Conservation (phyloP, 2,888 invertebrate genomes). For the Erannis defoliaria region DNA sequence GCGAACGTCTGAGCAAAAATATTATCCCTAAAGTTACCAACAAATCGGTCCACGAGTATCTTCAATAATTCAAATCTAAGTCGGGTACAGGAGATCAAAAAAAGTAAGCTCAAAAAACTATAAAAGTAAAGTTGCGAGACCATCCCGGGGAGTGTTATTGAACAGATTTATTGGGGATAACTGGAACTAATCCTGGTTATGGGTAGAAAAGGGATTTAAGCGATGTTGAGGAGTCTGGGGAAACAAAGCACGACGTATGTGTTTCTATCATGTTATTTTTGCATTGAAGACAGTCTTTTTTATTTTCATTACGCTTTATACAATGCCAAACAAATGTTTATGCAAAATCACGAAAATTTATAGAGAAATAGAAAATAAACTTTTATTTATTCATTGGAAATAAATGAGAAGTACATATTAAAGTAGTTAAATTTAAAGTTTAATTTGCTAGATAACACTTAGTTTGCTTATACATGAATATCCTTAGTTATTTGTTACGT, state of each 20-base stretch:
- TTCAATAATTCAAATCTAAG: conserved; percentile 48
- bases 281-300: not conserved
- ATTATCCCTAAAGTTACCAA: conserved; percentile 28
- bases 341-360: too few relatives aligned
- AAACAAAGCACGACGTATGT: not conserved
- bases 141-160: conserved; percentile 45
- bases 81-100: conserved; percentile 45
- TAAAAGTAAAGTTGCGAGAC: conserved; percentile 54
- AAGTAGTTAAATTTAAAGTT: too few relatives aligned
- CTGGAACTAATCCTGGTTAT: conserved; percentile 49
- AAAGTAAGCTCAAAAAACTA: conserved; percentile 55
- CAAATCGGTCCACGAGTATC: conserved; percentile 36
- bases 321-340: too few relatives aligned
- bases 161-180: conserved; percentile 54
- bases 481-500: too few relatives aligned
- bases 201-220: conserved; percentile 46
- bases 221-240: conserved; percentile 18
- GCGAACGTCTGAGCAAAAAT: conserved; percentile 27
- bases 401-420: too few relatives aligned
- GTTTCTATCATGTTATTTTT: not conserved
- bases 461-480: too few relatives aligned
- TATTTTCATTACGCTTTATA: not conserved
- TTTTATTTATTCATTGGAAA: too few relatives aligned
- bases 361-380: too few relatives aligned
- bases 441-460: too few relatives aligned